Base-by-base conservation (phyloP, 2,888 invertebrate species). In the Neoaliturus tenellus region DNA sequence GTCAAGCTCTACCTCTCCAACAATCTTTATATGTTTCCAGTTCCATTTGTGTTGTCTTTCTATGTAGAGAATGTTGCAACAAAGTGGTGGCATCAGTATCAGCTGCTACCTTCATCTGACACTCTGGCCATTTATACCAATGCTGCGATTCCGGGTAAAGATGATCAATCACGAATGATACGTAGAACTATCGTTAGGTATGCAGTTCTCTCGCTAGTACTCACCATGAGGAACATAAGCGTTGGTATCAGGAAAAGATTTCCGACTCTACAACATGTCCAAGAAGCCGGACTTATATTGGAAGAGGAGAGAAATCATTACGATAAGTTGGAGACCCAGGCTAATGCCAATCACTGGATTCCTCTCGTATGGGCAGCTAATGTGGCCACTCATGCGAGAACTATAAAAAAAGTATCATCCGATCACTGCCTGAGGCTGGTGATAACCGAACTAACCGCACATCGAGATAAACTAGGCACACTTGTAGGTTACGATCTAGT, bases 11-110 rank as follows among this genome's bases (percentile, higher is more conserved):
- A 75, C 44, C n/a, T 75, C 14, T 2, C 75, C 5, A 44, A 35
- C 25, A 75, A 75, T 48, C 28, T 75, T 23, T 44, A 35, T 39
- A 44, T 28, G 75, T 75, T 75, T 44, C 75, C 75, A 44, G 75
- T 75, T 41, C 75, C 75, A 41, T 75, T 75, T 28, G 75, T 75
- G 4, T 41, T 75, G 28, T 39, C 39, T 12, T 75, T 75, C 48
- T 75, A 48, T 44, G 75, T 75, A 5, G 75, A 75, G 39, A 35
- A 75, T 28, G 75, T 75, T 12, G 75, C 75, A 28, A 44, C 28
- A 17, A 75, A 75, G 23, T 75, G 75, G 75, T 75, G 75, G 75
- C 48, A 75, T 17, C 75, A 75, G 28, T 75, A 75, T 17, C 41
- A 75, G 44, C 28, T 75, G 75, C 0, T 75, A 20, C 75, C 75